phyloP scores from a whole-genome alignment of 1,140 invertebrate species.

The Pararge aegeria region DNA sequence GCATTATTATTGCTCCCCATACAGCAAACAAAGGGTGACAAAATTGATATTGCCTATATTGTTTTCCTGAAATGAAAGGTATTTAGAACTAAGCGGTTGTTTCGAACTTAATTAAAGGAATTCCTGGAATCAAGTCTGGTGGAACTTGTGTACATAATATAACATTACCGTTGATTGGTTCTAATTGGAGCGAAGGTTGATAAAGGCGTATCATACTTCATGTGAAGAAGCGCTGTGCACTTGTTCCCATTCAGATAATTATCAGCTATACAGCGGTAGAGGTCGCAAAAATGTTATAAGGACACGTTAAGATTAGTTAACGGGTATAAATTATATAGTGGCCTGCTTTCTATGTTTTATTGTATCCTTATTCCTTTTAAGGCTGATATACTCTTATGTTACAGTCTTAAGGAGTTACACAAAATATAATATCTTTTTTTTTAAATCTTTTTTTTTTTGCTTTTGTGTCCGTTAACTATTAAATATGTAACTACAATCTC shows the following conservation, averaged over 20 bases:
- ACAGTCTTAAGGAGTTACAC: too few species aligned
- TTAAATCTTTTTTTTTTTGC: too few species aligned
- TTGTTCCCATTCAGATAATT: slow-evolving; percentile 12
- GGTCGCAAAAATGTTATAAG: neutral
- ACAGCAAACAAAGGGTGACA: neutral
- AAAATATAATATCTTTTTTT: too few species aligned
- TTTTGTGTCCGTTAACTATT: too few species aligned
- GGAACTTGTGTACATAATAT: slow-evolving; percentile 15
- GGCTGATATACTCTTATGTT: too few species aligned
- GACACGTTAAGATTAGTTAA: neutral
- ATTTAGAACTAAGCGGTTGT: slow-evolving; percentile 18
- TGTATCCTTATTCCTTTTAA: too few species aligned
- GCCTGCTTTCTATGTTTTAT: neutral
- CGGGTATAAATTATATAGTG: neutral
- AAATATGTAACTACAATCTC: too few species aligned
- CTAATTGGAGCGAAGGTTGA: slow-evolving; percentile 53
- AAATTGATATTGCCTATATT: neutral
- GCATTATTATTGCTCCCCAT: neutral
- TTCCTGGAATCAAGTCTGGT: slow-evolving; percentile 12
- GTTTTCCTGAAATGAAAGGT: slow-evolving; percentile 5
- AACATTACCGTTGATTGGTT: slow-evolving; percentile 39
- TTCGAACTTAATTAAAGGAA: slow-evolving; percentile 17
- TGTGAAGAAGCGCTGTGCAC: slow-evolving; percentile 5
- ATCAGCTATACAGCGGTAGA: neutral
- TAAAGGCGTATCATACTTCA: slow-evolving; percentile 19